Base-by-base conservation (phyloP, 2,113 vertebrate species). In the Orientallactaga bullata region DNA sequence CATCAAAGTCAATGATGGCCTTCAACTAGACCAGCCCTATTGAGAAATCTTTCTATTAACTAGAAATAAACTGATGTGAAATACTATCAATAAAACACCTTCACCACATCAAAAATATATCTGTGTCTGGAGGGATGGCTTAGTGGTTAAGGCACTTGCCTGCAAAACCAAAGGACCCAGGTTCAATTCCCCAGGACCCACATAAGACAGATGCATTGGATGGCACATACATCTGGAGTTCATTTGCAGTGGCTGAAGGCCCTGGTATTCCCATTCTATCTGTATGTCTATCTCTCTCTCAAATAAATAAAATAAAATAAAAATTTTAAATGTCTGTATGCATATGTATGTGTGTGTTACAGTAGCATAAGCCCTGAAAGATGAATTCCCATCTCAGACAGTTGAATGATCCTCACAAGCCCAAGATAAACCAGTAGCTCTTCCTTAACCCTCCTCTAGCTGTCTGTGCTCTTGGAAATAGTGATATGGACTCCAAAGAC, bases 341-440 rank as follows among this genome's bases (percentile, higher is more conserved):
- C 20, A 0, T 47, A 47, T 7, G 3, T 9, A 24, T 15, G 16
- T 63, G 20, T 55, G 8, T 68, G 63, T 76, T 58, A 23, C 11
- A 71, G 26, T 0, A 32, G 32, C 68, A 77, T 21, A 10, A 42
- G 15, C 73, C 72, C 0, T 24, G 35, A 30, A 76, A 55, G 42
- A 81, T 18, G 30, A 26, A 32, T 58, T 80, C 63, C 17, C 17
- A 68, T 47, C 51, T 8, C 26, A 66, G 23, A 21, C 0, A 32
- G 78, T 1, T 39, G 12, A 21, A 4, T 3, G 3, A 16, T 47
- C 28, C 32, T n/a, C 3, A 0, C 7, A 39, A 84, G 5, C 4
- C 68, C 68, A 3, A 7, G 2, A 10, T 1, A 37, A 66, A 68
- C 18, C 47, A 83, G 30, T n/a, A 0, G 18, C 26, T 72, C 65